These are phyloP conservation scores for Brachyrhaphis roseni DNA, from an alignment of 2,797 vertebrate genomes.

Conservation along the genomic window DNA sequence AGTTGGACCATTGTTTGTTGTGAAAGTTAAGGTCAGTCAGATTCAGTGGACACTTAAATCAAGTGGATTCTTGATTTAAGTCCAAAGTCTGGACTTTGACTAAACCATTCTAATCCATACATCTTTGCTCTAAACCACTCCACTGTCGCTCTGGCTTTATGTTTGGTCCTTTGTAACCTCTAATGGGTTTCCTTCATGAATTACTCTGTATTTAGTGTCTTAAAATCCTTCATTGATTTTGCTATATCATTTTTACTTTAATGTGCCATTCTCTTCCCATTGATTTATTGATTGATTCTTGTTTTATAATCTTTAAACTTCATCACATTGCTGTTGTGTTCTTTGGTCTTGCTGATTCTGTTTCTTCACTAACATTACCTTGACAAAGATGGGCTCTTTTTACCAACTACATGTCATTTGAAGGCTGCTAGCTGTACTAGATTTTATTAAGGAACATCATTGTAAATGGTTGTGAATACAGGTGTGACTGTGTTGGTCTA, in stretches of 20 bases:
- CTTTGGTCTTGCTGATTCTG: neutral
- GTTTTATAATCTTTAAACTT: neutral
- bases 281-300: neutral
- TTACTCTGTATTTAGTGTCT: neutral
- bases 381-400: neutral
- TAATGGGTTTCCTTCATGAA: neutral
- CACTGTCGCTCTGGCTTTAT: neutral
- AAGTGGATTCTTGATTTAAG: neutral
- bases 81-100: neutral
- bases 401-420: neutral
- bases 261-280: neutral
- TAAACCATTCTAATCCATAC: neutral
- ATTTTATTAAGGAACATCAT: neutral
- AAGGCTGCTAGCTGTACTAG: neutral
- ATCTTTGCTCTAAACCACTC: neutral
- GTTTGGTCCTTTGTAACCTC: neutral
- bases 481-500: neutral
- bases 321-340: neutral
- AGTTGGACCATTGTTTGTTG: neutral
- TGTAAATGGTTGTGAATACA: neutral
- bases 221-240: neutral
- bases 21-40: neutral
- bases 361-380: neutral
- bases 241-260: neutral
- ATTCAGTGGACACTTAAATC: neutral